phyloP scores from a whole-genome alignment of 2,888 invertebrate genomes.

The Hecatera dysodea region DNA sequence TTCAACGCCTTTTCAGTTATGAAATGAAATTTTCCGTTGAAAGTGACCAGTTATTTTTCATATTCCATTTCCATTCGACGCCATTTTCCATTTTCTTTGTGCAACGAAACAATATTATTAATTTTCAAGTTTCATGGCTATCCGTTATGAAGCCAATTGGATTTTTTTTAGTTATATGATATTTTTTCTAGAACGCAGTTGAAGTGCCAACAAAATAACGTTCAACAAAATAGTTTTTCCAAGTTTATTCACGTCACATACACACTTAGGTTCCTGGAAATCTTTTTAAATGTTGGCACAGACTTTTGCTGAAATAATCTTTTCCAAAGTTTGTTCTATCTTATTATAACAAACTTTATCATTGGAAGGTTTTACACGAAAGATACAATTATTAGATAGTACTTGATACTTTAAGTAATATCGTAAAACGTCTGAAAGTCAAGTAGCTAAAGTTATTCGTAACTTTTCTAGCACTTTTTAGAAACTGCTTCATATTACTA shows the following conservation, averaged over 20 bases:
- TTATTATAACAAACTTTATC: constrained; percentile 12
- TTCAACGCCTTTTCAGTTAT: background rate
- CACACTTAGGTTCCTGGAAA: background rate
- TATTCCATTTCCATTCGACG: background rate
- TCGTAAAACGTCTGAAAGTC: background rate
- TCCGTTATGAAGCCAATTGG: background rate
- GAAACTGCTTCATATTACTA: background rate
- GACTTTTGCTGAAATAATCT: constrained; percentile 6
- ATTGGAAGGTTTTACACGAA: constrained; percentile 6
- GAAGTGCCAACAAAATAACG: constrained; percentile 3
- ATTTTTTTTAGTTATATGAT: background rate
- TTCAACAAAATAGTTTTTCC: too few species aligned
- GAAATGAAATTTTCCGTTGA: background rate
- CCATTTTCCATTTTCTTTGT: background rate
- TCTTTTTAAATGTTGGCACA: background rate
- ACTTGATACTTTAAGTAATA: constrained; percentile 8
- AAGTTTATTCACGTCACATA: background rate
- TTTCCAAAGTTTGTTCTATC: constrained; percentile 5
- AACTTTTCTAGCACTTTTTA: background rate
- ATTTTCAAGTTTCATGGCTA: background rate
- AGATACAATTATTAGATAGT: constrained; percentile 23
- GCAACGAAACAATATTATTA: background rate
- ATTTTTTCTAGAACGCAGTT: background rate
- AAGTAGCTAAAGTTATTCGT: constrained; percentile 1
- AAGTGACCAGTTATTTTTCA: background rate